phyloP scores from a whole-genome alignment of 2,888 invertebrate genomes.

The Eristalis arbustorum region DNA sequence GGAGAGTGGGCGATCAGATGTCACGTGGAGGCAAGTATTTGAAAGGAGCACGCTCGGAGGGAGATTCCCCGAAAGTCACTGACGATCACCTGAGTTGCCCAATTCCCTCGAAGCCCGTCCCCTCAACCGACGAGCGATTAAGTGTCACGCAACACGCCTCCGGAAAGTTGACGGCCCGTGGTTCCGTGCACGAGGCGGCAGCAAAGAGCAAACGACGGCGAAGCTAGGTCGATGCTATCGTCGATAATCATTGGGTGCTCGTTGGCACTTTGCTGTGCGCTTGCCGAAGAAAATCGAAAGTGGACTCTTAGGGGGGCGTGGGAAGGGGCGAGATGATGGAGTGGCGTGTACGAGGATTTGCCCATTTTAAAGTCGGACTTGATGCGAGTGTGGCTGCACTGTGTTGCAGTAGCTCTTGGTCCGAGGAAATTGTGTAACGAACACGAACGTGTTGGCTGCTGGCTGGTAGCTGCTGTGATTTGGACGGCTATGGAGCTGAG shows the following conservation, averaged over 20 bases:
- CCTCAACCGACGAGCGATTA: neutral
- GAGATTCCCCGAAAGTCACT: neutral
- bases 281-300: slow-evolving; percentile 27
- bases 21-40: slow-evolving; percentile 4
- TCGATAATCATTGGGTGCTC: slow-evolving; percentile 20
- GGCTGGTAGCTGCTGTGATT: neutral
- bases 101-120: neutral
- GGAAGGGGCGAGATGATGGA: neutral
- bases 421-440: slow-evolving; percentile 4
- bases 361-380: slow-evolving; percentile 13
- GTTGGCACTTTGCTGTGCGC: neutral
- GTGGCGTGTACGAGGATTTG: neutral
- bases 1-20: slow-evolving; percentile 21
- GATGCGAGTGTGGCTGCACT: slow-evolving; percentile 4
- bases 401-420: neutral
- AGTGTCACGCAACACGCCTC: slow-evolving; percentile 16
- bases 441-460: neutral
- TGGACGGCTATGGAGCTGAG: neutral
- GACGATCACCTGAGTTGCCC: slow-evolving; percentile 16
- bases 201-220: neutral
- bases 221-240: slow-evolving; percentile 25
- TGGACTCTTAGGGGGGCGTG: neutral
- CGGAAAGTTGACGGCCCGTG: neutral
- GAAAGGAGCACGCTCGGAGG: neutral
- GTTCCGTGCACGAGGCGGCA: neutral